These are phyloP conservation scores for Symphodus melops DNA, from an alignment of 2,113 vertebrate genomes.

Conservation along the genomic window DNA sequence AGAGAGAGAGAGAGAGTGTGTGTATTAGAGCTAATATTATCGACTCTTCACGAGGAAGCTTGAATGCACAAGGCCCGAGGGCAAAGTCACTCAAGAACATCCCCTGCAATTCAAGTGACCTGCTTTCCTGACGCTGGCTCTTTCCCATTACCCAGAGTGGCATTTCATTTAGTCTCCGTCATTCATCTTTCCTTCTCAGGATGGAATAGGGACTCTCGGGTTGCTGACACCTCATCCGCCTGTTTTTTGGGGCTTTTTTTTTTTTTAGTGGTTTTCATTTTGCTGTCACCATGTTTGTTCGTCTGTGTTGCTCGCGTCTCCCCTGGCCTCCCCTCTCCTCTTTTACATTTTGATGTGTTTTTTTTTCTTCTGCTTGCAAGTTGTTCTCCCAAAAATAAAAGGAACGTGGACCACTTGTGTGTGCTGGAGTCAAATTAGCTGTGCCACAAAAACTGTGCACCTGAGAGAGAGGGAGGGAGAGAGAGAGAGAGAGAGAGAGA, in stretches of 20 bases:
- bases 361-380: not conserved
- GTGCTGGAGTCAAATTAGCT: not conserved
- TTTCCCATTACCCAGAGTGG: slow-evolving; percentile 77
- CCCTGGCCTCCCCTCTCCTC: not conserved
- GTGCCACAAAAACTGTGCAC: slow-evolving; percentile 22
- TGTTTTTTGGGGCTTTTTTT: slow-evolving; percentile 14
- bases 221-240: slow-evolving; percentile 23
- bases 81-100: slow-evolving; percentile 77
- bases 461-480: not conserved
- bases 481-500: not conserved
- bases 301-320: not conserved
- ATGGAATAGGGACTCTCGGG: slow-evolving; percentile 35
- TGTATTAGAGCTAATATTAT: slow-evolving; percentile 61
- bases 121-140: slow-evolving; percentile 63
- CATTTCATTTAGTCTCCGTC: slow-evolving; percentile 78
- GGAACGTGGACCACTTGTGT: not conserved
- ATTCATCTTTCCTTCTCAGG: slow-evolving; percentile 71
- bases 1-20: no score
- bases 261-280: no score
- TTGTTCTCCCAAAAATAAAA: not conserved
- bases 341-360: not conserved
- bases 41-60: slow-evolving; percentile 56
- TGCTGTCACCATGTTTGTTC: not conserved
- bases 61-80: slow-evolving; percentile 59
- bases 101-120: slow-evolving; percentile 79